Conservation (phyloP, 2,113 vertebrate genomes). For the Pomatorhinus ruficollis region DNA sequence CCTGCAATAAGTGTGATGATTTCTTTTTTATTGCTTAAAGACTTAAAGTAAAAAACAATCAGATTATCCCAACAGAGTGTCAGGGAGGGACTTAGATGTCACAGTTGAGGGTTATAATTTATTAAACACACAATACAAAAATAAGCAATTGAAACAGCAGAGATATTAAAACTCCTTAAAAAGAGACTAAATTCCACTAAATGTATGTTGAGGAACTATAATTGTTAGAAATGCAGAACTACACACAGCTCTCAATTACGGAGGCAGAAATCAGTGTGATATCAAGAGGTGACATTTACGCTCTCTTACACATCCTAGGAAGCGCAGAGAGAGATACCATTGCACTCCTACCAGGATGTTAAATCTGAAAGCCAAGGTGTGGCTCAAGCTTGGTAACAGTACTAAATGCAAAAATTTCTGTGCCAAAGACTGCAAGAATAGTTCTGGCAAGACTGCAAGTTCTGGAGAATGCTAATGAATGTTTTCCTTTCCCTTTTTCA, state of each 20-base stretch:
- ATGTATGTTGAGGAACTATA: background rate
- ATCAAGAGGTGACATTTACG: background rate
- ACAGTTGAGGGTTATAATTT: background rate
- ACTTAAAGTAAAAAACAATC: background rate
- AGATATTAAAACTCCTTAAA: background rate
- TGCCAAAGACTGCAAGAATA: background rate
- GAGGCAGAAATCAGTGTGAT: background rate
- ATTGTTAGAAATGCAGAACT: background rate
- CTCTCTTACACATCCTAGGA: background rate
- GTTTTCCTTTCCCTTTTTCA: background rate
- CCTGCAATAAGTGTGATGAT: background rate
- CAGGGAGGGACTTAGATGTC: background rate
- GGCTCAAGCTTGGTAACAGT: background rate
- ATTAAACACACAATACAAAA: background rate
- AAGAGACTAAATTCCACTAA: background rate
- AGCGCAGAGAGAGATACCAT: background rate
- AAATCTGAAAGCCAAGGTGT: background rate
- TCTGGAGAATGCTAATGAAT: background rate
- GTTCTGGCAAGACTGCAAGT: background rate
- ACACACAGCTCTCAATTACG: background rate
- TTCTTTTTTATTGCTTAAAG: background rate
- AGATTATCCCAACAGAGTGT: background rate
- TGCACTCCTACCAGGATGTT: background rate
- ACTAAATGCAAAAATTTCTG: background rate
- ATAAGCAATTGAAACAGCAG: background rate